Percentiles rank a stretch among this genome's conserved stretches.
phyloP scores from a whole-genome alignment of 2,113 vertebrate genomes.

The Sinocyclocheilus rhinocerous region DNA sequence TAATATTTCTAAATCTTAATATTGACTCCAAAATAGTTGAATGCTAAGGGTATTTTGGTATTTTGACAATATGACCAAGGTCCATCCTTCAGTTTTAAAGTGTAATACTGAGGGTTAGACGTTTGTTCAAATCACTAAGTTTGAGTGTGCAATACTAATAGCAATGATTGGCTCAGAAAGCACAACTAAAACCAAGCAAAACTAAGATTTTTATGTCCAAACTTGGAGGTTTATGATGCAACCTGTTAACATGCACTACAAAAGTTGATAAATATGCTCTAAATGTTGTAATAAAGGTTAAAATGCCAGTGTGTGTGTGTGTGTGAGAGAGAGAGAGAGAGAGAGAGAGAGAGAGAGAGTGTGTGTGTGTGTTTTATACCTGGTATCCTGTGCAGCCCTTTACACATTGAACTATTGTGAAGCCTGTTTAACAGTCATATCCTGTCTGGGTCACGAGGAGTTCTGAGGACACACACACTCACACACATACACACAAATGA shows the following conservation, averaged over 20 bases:
- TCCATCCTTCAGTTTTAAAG: neutral
- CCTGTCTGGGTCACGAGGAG: slow-evolving; percentile 37
- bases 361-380: neutral
- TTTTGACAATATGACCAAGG: too few relatives aligned
- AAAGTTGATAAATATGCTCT: neutral
- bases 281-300: neutral
- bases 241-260: too few relatives aligned
- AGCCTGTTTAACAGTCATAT: too few relatives aligned
- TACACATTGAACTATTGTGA: slow-evolving; percentile 56
- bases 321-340: too few relatives aligned
- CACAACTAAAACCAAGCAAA: too few relatives aligned
- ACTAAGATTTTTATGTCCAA: neutral
- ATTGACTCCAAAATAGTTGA: too few relatives aligned
- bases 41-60: too few relatives aligned
- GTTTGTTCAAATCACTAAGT: neutral
- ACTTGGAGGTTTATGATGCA: too few relatives aligned
- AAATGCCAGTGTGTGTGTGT: too few relatives aligned
- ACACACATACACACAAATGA: slow-evolving; percentile 1
- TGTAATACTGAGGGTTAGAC: neutral
- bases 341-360: too few relatives aligned
- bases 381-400: slow-evolving; percentile 35
- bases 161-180: too few relatives aligned
- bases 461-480: slow-evolving; percentile 44
- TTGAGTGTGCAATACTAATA: neutral
- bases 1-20: too few relatives aligned